Evolutionary conservation across 2,888 invertebrate genomes (phyloP), one percentile per base, ranked within the genome.

Genomic region (Sarcophaga carnaria): DNA sequence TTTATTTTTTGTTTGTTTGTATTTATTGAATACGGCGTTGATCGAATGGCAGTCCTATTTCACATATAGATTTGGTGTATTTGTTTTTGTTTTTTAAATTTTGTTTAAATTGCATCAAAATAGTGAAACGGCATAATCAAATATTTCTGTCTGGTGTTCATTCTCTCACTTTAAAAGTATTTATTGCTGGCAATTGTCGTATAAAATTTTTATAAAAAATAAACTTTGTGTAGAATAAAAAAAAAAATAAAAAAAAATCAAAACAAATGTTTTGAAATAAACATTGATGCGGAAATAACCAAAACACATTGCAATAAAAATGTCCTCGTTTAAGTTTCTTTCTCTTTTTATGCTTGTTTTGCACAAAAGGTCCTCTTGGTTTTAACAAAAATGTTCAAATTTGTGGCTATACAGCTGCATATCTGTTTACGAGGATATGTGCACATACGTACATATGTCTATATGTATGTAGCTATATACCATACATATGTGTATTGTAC

Each of bases 291-390:
- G 81, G 77, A 85, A 85, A 81, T 74, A 81, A 70, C 85, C 78
- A 81, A 81, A 81, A 85, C 77, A 81, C 80, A 81, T 77, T 77
- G 80, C 80, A 78, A 81, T 78, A 81, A 78, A 85, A 85, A 78
- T 81, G 63, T 77, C 74, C 74, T 78, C 60, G 67, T 75, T 75
- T 63, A 47, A 70, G 63, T 63, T 71, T 76, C 11, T 75, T 74
- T 22, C 20, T 6, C 10, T 60, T 14, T 70, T 79, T 63, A 37
- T 64, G 45, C 37, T 72, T 25, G 45, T 64, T 69, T 59, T 59
- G 20, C 25, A 45, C 60, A 74, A 69, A 62, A 49, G 25, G 59
- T 69, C 54, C 14, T 85, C 66, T 72, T 64, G 22, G 54, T 66
- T 80, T 37, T 63, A 47, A 59, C 59, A 66, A 66, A 74, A 63